Conservation (phyloP, 2,113 vertebrate species). For the Climacteris rufus region DNA sequence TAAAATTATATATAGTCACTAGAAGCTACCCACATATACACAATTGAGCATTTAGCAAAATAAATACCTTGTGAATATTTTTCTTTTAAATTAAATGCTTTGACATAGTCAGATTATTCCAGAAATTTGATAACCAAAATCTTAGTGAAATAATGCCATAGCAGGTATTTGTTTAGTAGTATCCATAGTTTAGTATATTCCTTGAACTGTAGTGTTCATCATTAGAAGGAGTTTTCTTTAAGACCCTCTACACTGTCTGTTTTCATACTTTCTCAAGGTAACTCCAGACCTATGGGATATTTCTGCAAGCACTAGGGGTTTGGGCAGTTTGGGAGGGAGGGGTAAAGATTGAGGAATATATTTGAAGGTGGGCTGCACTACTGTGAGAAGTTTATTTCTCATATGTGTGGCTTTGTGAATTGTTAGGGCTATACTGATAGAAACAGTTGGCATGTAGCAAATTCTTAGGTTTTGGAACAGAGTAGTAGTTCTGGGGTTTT, state of each 20-base stretch:
- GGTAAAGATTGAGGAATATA: neutral
- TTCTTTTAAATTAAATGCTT: neutral
- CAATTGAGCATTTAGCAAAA: neutral
- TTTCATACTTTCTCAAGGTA: neutral
- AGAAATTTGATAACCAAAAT: neutral
- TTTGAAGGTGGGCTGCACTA: neutral
- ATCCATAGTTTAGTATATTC: neutral
- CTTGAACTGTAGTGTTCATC: neutral
- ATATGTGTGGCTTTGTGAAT: neutral
- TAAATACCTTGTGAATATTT: neutral
- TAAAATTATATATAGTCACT: neutral
- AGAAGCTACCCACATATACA: neutral
- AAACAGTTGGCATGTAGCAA: neutral
- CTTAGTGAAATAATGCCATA: neutral
- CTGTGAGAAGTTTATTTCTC: neutral
- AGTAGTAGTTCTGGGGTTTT: neutral
- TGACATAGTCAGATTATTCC: neutral
- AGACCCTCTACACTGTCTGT: accelerated
- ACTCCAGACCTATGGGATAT: neutral
- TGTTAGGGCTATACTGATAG: neutral
- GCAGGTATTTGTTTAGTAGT: neutral
- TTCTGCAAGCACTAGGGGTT: neutral
- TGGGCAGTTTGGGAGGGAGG: neutral
- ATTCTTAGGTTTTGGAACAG: neutral
- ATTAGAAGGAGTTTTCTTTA: neutral